These are phyloP conservation scores for Coregonus sp. DNA, from an alignment of 2,797 vertebrate genomes.

Conservation along the genomic window DNA sequence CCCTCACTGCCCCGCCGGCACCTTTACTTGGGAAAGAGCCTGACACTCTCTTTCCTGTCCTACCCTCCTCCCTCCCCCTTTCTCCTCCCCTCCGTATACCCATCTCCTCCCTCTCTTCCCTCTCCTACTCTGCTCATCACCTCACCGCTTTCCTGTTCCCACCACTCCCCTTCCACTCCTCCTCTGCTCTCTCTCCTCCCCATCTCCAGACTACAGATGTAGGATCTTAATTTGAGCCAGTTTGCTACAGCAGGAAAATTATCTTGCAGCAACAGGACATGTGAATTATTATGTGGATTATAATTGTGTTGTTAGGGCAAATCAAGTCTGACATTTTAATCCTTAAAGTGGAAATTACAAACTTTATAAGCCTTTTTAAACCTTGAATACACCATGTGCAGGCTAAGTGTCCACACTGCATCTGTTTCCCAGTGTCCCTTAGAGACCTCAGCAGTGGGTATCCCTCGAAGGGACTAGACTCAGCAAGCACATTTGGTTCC, in stretches of 20 bases:
- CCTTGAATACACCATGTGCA: no score
- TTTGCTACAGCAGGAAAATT: no score
- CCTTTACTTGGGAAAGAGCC: not conserved
- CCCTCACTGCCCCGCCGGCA: no score
- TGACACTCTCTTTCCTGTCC: not conserved
- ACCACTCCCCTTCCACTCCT: not conserved
- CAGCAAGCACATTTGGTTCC: no score
- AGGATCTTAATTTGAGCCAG: no score
- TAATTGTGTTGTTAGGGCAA: no score
- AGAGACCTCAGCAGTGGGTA: not conserved
- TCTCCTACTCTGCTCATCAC: not conserved
- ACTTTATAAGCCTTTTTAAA: no score
- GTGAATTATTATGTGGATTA: no score
- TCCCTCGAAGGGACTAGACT: not conserved
- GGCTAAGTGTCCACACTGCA: no score
- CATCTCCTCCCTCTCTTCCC: not conserved
- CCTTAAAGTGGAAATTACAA: no score
- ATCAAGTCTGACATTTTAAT: no score
- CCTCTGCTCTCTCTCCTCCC: not conserved
- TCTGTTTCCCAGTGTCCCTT: not conserved
- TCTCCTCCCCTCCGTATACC: not conserved
- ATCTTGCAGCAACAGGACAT: no score
- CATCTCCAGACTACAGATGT: not conserved
- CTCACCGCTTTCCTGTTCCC: not conserved
- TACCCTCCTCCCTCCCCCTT: not conserved